Evolutionary conservation across 2,888 invertebrate genomes (phyloP).

Genomic region (Epinotia nisella): DNA sequence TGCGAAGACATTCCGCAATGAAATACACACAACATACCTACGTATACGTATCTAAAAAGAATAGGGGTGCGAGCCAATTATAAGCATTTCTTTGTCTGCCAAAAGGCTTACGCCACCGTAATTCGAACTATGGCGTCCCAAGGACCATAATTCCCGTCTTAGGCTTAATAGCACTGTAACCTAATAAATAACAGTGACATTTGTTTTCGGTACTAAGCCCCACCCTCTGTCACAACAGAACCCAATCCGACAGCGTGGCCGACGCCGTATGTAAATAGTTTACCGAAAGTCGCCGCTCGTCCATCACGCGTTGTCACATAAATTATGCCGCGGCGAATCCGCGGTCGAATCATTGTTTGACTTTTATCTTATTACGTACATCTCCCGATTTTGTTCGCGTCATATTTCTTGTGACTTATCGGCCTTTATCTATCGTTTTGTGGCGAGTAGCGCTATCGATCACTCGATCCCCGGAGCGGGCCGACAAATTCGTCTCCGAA

Average conservation of each 20-base stretch:
- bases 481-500: slow-evolving; percentile 82
- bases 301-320: slow-evolving; percentile 85
- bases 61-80: slow-evolving; percentile 1
- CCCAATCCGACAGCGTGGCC: slow-evolving; percentile 82
- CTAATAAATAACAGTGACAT: slow-evolving; percentile 85
- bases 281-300: slow-evolving; percentile 85
- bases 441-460: slow-evolving; percentile 82
- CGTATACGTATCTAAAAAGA: neutral
- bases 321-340: slow-evolving; percentile 85
- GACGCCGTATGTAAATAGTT: slow-evolving; percentile 84
- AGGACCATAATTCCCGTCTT: slow-evolving; percentile 73
- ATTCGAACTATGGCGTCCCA: slow-evolving; percentile 45
- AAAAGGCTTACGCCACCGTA: slow-evolving; percentile 25
- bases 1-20: slow-evolving; percentile 15
- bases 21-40: slow-evolving; percentile 4
- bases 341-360: slow-evolving; percentile 85
- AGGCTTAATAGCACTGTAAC: slow-evolving; percentile 79
- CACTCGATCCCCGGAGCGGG: slow-evolving; percentile 75
- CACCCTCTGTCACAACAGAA: slow-evolving; percentile 83
- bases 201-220: slow-evolving; percentile 84
- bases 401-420: slow-evolving; percentile 85
- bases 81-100: slow-evolving; percentile 14
- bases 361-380: slow-evolving; percentile 85
- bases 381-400: slow-evolving; percentile 85
- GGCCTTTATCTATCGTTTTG: slow-evolving; percentile 84